Evolutionary conservation across 37 sponge, comb jelly and placozoan species (phyloP).

Genomic region (Mnemiopsis leidyi): DNA sequence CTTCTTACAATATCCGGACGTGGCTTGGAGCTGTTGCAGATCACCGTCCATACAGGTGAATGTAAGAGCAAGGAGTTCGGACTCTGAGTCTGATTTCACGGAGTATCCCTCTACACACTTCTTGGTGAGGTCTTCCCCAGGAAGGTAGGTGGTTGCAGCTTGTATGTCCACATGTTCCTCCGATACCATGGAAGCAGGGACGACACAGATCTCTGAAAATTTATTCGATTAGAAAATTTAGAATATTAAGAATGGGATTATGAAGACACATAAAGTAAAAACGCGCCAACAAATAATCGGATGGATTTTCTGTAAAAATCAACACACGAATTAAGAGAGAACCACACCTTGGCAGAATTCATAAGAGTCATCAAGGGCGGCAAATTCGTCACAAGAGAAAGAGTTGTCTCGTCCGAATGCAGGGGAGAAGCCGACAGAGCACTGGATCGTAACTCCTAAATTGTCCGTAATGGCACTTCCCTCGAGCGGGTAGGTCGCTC

Average conservation of each 20-base stretch:
- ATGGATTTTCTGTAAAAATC: not conserved
- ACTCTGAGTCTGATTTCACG: not conserved
- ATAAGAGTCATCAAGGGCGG: not conserved
- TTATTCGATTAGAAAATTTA: too few relatives aligned
- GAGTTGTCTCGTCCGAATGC: not conserved
- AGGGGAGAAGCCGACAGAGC: not conserved
- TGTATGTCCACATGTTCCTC: not conserved
- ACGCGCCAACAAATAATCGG: too few relatives aligned
- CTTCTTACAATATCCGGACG: not conserved
- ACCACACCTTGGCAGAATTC: conserved; percentile 14
- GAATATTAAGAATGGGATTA: too few relatives aligned
- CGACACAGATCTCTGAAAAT: not conserved
- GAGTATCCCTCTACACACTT: conserved; percentile 23
- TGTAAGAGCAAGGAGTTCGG: not conserved
- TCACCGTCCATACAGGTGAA: not conserved
- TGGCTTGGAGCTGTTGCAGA: not conserved
- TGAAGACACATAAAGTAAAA: too few relatives aligned
- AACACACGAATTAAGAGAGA: too few relatives aligned
- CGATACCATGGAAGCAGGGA: not conserved
- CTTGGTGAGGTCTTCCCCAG: not conserved
- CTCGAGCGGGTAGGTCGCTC: not conserved
- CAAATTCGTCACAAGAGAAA: not conserved
- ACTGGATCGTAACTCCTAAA: not conserved
- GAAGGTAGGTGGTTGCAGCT: not conserved
- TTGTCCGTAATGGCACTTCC: not conserved